phyloP scores from a whole-genome alignment of 2,797 vertebrate species.

The Pteronotus mesoamericanus region DNA sequence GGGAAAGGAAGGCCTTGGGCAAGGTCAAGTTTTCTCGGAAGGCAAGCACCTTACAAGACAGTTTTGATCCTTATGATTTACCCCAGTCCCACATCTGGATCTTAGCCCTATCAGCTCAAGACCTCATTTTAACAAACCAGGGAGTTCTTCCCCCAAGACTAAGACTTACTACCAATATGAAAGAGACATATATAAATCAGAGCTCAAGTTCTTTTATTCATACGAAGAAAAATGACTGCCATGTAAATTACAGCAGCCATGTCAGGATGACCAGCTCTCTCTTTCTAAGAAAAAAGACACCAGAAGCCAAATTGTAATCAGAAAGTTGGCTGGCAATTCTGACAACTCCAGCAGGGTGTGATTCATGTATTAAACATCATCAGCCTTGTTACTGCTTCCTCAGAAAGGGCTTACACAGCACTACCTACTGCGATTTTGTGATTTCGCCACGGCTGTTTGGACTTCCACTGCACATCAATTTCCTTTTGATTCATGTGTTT shows the following conservation, averaged over 20 bases:
- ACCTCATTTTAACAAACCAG: not conserved
- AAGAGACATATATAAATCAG: not conserved
- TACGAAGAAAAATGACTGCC: not conserved
- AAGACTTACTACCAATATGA: not conserved
- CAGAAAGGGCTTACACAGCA: not conserved
- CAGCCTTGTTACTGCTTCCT: not conserved
- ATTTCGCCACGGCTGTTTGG: not conserved
- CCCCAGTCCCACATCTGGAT: not conserved
- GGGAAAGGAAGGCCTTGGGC: not conserved
- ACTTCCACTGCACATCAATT: not conserved
- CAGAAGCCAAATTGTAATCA: not conserved
- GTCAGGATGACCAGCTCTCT: not conserved
- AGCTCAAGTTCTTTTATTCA: not conserved
- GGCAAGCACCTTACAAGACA: not conserved
- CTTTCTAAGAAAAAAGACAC: not conserved
- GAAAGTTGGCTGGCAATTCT: not conserved
- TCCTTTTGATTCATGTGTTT: not conserved
- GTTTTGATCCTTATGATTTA: not conserved
- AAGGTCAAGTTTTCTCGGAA: not conserved
- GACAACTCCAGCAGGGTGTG: not conserved
- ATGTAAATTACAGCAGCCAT: not conserved
- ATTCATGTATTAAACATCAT: not conserved
- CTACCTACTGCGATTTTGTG: not conserved
- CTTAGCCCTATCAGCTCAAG: not conserved
- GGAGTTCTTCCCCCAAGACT: not conserved